Conservation (phyloP, 2,113 vertebrate genomes). For the Silurus asotus region DNA sequence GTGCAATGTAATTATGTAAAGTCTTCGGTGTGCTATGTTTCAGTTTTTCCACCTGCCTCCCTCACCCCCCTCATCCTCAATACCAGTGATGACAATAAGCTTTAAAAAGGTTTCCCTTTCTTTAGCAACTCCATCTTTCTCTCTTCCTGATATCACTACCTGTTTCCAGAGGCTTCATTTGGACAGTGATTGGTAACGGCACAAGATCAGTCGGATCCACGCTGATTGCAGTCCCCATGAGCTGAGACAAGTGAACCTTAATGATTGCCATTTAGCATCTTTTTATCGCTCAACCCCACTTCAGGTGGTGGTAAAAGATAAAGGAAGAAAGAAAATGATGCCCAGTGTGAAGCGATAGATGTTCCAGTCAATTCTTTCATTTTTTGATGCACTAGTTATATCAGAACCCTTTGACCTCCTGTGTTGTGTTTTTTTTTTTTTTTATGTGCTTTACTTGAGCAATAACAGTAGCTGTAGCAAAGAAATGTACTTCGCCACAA, state of each 20-base stretch:
- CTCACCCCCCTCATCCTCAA: conserved; percentile 55
- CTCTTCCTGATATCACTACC: conserved; percentile 65
- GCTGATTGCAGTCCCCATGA: conserved; percentile 41
- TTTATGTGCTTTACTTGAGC: background rate
- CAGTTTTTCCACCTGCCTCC: conserved; percentile 60
- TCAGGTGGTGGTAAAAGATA: background rate
- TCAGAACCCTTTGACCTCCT: background rate
- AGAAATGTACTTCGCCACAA: background rate
- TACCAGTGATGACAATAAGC: conserved; percentile 61
- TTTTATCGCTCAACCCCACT: conserved; percentile 44
- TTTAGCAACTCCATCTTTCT: conserved; percentile 54
- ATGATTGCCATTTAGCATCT: conserved; percentile 60
- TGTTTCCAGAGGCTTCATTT: conserved; percentile 38
- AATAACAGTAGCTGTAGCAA: background rate
- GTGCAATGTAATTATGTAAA: no score
- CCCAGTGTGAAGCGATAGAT: background rate
- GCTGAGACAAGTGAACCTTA: conserved; percentile 59
- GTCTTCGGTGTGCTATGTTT: conserved; percentile 44
- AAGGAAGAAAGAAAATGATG: background rate
- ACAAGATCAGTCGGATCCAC: conserved; percentile 53
- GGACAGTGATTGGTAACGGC: conserved; percentile 58
- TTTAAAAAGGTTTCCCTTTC: conserved; percentile 64
- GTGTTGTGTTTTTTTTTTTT: background rate
- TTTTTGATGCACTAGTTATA: conserved; percentile 4
- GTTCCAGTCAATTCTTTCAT: background rate